phyloP scores from a whole-genome alignment of 2,113 vertebrate genomes.

The Coreoperca whiteheadi region DNA sequence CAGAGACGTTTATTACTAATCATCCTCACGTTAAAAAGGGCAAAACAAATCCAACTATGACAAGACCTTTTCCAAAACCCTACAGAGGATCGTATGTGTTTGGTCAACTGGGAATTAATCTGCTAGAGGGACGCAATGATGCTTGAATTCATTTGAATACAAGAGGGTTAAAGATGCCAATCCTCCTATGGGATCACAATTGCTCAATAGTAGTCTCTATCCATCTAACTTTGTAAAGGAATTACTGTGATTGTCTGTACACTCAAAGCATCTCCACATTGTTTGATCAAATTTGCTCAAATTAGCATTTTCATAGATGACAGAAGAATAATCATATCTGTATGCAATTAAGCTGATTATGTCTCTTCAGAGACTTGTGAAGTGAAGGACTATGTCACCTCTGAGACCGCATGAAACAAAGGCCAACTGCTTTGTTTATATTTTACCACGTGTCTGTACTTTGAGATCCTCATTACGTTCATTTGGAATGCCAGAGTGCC shows the following conservation, averaged over 20 bases:
- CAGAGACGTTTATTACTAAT: conserved; percentile 58
- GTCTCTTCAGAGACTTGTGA: conserved; percentile 60
- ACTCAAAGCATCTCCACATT: conserved; percentile 29
- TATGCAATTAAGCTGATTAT: conserved; percentile 71
- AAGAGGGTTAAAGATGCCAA: conserved; percentile 58
- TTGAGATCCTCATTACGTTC: conserved; percentile 53
- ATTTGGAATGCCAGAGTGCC: conserved; percentile 48
- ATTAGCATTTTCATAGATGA: conserved; percentile 66
- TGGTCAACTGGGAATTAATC: conserved; percentile 56
- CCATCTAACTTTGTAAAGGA: conserved; percentile 30
- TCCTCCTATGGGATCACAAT: conserved; percentile 30
- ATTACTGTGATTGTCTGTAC: conserved; percentile 35
- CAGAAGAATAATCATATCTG: conserved; percentile 63
- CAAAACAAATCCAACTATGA: conserved; percentile 61
- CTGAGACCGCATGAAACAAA: conserved; percentile 64
- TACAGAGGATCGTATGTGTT: conserved; percentile 44
- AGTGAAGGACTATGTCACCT: conserved; percentile 67
- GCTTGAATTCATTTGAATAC: conserved; percentile 60
- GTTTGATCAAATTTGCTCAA: conserved; percentile 58
- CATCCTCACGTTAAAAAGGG: conserved; percentile 47
- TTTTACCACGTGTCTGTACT: conserved; percentile 41
- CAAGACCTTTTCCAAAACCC: conserved; percentile 56
- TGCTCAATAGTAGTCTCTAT: conserved; percentile 10
- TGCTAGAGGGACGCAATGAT: conserved; percentile 38
- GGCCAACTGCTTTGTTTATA: conserved; percentile 63